Conservation (phyloP, 2,113 vertebrate species). For the Protobothrops mucrosquamatus region DNA sequence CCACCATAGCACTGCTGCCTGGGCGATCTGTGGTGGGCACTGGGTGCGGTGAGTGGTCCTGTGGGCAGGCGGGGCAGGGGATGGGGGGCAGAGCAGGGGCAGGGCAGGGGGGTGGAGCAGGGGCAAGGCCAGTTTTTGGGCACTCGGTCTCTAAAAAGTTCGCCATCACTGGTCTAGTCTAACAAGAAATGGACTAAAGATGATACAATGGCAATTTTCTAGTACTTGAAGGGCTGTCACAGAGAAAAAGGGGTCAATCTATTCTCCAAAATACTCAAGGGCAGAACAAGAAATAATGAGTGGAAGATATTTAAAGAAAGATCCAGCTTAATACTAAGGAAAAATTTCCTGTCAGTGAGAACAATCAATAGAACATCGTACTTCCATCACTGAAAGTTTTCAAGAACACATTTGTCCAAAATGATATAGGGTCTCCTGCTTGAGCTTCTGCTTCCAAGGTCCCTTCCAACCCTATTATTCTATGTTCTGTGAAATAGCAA, state of each 20-base stretch:
- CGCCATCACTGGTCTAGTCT: background rate
- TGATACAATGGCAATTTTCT: background rate
- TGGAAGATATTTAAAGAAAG: background rate
- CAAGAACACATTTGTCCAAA: background rate
- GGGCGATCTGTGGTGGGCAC: too few relatives aligned
- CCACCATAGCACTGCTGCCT: too few relatives aligned
- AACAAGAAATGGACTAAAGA: background rate
- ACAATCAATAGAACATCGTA: background rate
- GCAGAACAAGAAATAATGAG: background rate
- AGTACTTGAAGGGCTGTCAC: background rate
- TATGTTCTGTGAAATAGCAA: background rate
- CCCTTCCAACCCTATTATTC: background rate
- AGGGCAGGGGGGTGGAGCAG: too few relatives aligned
- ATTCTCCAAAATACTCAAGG: background rate
- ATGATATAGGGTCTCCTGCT: background rate
- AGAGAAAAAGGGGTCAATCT: background rate
- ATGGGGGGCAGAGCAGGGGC: too few relatives aligned
- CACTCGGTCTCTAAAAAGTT: too few relatives aligned
- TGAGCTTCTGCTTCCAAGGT: background rate
- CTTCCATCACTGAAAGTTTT: background rate
- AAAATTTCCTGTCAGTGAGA: too few relatives aligned
- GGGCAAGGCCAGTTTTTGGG: too few relatives aligned
- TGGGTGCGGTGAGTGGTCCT: too few relatives aligned
- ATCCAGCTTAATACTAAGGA: too few relatives aligned
- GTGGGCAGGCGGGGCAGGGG: too few relatives aligned